Base-by-base conservation (phyloP, 2,113 vertebrate species). In the Alethe diademata region DNA sequence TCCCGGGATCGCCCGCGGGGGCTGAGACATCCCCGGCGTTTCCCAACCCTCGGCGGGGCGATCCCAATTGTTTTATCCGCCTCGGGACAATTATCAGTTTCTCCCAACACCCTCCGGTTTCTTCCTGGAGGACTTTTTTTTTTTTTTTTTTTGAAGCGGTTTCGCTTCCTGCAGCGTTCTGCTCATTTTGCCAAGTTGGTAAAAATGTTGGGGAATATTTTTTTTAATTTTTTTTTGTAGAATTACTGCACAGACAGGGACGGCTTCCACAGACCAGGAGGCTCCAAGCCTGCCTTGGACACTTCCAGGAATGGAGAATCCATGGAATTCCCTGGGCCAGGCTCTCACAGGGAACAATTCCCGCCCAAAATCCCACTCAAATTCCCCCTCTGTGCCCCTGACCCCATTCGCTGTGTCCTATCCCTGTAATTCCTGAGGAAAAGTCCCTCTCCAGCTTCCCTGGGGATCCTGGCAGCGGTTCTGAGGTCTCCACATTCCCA, bases 71-170 rank as follows among this genome's bases (percentile, higher is more conserved):
- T 66, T 94, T 79, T 66, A 67, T 88, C 87, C 42, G 18, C 28
- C 89, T 53, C 51, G 10, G 38, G 43, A 48, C 57, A 82, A 86
- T 88, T 28, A 70, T 5, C 71, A 15, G 51, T 47, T 92, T 72
- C 92, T 91, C 54, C 61, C 89, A 88, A 96, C 92, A 75, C 92
- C 89, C 89, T 94, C 17, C 14, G 35, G 22, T 40, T 92, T 74
- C 75, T 66, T 86, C 83, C 83, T 69, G 11, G 14, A 54, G 24
- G 7, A 12, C n/a, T n/a, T n/a, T 20, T n/a, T 56, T n/a, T 35
- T 28, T 24, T 60, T 58, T 35, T 38, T 38, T 23, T 57, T 51
- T 33, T 2, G 57, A 25, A 35, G 48, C 2, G 19, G 75, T 67
- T 91, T 92, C 67, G 4, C 62, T 94, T 96, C 95, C 94, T 82